These are phyloP conservation scores for Coptodon bakossiorum DNA, from an alignment of 2,113 vertebrate genomes.

Conservation along the genomic window DNA sequence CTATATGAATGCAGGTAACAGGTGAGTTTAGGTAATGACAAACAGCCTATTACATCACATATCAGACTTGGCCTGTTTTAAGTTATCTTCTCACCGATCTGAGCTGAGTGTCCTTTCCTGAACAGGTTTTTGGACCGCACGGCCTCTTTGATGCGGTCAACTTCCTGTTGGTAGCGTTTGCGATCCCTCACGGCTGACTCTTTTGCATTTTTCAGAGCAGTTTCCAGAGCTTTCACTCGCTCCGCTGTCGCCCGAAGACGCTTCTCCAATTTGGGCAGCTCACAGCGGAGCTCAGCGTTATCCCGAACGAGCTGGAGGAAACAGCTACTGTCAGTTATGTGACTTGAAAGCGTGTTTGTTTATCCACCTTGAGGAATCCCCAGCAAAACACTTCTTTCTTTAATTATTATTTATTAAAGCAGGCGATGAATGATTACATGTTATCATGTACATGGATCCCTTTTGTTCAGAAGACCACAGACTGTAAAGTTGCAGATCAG, in stretches of 20 bases:
- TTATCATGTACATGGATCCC: no score
- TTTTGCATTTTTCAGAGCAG: conserved; percentile 84
- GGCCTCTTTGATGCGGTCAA: conserved; percentile 91
- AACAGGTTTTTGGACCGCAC: conserved; percentile 85
- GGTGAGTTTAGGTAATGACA: neutral
- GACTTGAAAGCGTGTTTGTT: neutral
- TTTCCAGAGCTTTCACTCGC: conserved; percentile 87
- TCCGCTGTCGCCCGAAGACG: conserved; percentile 86
- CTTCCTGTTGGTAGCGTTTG: conserved; percentile 92
- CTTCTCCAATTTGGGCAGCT: conserved; percentile 93
- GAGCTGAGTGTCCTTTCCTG: conserved; percentile 81
- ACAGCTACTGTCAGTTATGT: neutral
- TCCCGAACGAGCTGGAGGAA: conserved; percentile 81
- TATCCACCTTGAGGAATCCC: no score
- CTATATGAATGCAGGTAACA: conserved; percentile 42
- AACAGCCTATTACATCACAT: neutral
- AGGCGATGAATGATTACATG: no score
- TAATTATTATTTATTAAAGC: no score
- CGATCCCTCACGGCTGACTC: conserved; percentile 83
- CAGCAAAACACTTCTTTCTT: no score
- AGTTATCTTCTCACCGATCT: conserved; percentile 76
- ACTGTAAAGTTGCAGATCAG: neutral
- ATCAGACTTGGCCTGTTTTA: neutral
- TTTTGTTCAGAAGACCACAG: no score
- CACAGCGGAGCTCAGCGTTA: conserved; percentile 93